Evolutionary conservation across 2,113 vertebrate genomes (phyloP).

Genomic region (Leiothrix lutea): DNA sequence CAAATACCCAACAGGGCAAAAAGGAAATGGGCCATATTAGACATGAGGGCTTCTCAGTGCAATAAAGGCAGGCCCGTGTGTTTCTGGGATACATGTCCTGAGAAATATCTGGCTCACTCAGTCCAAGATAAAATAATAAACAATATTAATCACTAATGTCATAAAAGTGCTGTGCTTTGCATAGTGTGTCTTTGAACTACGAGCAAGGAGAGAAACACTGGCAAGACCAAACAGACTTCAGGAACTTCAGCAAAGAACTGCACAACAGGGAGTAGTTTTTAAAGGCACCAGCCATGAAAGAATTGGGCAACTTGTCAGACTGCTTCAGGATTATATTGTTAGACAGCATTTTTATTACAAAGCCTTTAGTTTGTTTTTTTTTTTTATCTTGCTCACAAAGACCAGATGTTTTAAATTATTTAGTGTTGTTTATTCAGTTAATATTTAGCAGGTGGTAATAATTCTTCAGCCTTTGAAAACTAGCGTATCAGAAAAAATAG

Average conservation of each 20-base stretch:
- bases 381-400: neutral
- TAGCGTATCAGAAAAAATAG: neutral
- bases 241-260: constrained; percentile 56
- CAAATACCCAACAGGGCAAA: neutral
- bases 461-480: neutral
- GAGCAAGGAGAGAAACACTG: constrained; percentile 9
- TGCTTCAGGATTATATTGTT: neutral
- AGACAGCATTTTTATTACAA: constrained; percentile 35
- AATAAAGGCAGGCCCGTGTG: neutral
- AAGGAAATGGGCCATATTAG: neutral
- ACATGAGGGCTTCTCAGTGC: neutral
- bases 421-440: constrained; percentile 3
- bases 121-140: constrained; percentile 15
- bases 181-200: constrained; percentile 40
- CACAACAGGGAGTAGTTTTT: constrained; percentile 67
- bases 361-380: constrained; percentile 24
- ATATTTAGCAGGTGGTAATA: constrained; percentile 28
- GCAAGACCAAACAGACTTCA: constrained; percentile 64
- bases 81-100: neutral
- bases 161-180: constrained; percentile 21
- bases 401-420: constrained; percentile 26
- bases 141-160: neutral
- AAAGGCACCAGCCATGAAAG: constrained; percentile 47
- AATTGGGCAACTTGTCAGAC: constrained; percentile 7
- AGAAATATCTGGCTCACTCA: neutral